Base-by-base conservation (phyloP, 2,888 invertebrate genomes). In the Drosophila borealis region DNA sequence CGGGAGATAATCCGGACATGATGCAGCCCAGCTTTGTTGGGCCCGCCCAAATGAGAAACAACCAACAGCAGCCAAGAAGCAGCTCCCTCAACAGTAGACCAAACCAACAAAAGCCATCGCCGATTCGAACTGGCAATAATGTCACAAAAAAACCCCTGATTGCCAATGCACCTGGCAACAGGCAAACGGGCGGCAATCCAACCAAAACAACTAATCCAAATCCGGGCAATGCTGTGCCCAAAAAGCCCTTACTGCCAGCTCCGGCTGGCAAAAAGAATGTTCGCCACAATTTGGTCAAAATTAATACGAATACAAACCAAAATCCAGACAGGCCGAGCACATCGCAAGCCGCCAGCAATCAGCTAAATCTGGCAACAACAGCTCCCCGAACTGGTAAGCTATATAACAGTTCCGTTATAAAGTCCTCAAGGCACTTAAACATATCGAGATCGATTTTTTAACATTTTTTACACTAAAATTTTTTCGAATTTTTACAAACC, bases 301-400 rank as follows among this genome's bases (percentile, higher is more conserved):
- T 11, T 5, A 59, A 21, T 42, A 41, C 4, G n/a, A 19, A 19
- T 45, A 8, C 1, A 11, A 3, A 5, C 5, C 4, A 10, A 13
- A 17, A 37, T 33, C n/a, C 17, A 19, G 19, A 33, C 33, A 19
- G 6, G 19, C 41, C 57, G 50, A 39, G 17, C 17, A 57, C 50
- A 29, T 37, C 33, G 19, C 39, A 49, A 39, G 39, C 17, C 36
- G 29, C 8, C 29, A 19, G 25, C 19, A 33, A 29, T 10, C 56
- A 39, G 45, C 21, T 17, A 37, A 34, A 14, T 39, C 5, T n/a
- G 33, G 1, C 46, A 9, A 19, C 37, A 17, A 8, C 21, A 36
- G 48, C 25, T 17, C 2, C 21, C 3, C n/a, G 17, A 11, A 39
- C 17, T 51, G 70, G 70, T 71, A 71, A 71, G 50, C 9, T 25